Conservation (phyloP, 2,113 vertebrate species). For the Thamnophis sirtalis region DNA sequence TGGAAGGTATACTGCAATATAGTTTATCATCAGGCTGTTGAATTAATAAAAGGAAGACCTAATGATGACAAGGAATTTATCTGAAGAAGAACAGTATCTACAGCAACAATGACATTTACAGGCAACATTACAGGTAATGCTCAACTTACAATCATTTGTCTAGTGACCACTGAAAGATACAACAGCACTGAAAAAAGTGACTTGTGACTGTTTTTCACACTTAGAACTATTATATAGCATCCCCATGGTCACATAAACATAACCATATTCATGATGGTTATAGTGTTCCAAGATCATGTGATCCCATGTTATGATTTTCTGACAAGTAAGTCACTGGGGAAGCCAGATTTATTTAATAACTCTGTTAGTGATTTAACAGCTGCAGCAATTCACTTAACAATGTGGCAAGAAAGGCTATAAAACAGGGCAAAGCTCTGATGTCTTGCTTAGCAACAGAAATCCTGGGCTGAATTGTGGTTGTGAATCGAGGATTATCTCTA, state of each 20-base stretch:
- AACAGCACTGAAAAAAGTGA: neutral
- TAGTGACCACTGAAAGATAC: neutral
- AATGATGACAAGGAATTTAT: neutral
- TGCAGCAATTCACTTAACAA: too few relatives aligned
- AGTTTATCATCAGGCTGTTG: neutral
- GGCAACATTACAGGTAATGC: neutral
- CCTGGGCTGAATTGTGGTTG: neutral
- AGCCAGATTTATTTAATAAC: neutral
- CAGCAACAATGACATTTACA: neutral
- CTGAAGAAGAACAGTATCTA: neutral
- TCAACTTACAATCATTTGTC: neutral
- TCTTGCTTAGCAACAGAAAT: too few relatives aligned
- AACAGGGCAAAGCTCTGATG: too few relatives aligned
- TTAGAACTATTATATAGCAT: neutral
- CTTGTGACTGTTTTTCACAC: neutral
- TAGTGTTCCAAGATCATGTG: neutral
- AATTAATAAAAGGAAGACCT: neutral
- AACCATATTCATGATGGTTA: neutral
- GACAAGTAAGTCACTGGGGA: neutral
- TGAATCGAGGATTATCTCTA: neutral
- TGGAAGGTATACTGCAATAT: neutral
- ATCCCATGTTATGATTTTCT: neutral
- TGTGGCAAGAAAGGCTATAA: too few relatives aligned
- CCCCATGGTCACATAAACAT: neutral
- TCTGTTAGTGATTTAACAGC: too few relatives aligned